Conservation (phyloP, 1,140 invertebrate genomes). For the Notospermus geniculatus region DNA sequence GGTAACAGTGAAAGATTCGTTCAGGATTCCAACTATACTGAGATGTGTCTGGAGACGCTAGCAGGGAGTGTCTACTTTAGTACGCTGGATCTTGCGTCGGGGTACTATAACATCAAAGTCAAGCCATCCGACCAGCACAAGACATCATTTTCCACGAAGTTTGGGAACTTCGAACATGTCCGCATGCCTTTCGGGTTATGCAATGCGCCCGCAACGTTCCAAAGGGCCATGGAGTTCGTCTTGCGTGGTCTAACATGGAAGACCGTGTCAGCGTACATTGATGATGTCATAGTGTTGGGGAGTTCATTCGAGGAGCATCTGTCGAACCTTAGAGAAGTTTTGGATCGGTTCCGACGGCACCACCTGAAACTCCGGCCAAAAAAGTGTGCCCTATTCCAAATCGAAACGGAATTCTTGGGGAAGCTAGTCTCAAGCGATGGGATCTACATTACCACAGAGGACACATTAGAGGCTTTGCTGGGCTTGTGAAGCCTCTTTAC, state of each 20-base stretch:
- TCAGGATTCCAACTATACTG: conserved; percentile 59
- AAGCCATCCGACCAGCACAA: conserved; percentile 35
- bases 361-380: conserved; percentile 1
- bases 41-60: conserved; percentile 51
- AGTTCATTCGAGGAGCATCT: not conserved
- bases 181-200: conserved; percentile 28
- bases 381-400: not conserved
- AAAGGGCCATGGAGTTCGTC: conserved; percentile 23
- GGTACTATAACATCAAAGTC: conserved; percentile 50
- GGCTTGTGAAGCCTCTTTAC: conserved; percentile 21
- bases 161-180: conserved; percentile 21
- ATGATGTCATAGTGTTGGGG: conserved; percentile 15
- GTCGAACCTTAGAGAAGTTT: conserved; percentile 22
- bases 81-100: conserved; percentile 48
- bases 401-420: not conserved
- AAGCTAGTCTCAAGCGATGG: not conserved
- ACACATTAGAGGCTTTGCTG: conserved; percentile 24
- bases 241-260: conserved; percentile 15
- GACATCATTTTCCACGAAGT: conserved; percentile 39
- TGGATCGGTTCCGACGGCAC: not conserved
- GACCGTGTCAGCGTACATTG: conserved; percentile 8
- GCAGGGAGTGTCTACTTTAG: conserved; percentile 48
- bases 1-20: conserved; percentile 54
- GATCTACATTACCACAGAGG: conserved; percentile 15
- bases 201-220: conserved; percentile 27